These are phyloP conservation scores for Nemoura dubitans DNA, from an alignment of 2,888 invertebrate genomes.

Conservation along the genomic window DNA sequence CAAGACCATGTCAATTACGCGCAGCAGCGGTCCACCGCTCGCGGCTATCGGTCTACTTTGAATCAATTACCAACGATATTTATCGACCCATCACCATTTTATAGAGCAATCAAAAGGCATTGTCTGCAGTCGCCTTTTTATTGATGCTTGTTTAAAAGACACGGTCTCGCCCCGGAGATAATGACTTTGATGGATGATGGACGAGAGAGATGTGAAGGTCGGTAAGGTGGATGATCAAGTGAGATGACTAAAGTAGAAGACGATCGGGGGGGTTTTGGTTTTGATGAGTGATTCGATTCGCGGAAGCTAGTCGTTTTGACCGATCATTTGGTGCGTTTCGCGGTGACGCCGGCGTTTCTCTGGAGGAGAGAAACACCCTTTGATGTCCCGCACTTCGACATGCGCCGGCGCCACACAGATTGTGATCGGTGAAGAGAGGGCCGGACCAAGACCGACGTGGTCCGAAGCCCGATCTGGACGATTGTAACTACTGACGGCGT, in stretches of 20 bases:
- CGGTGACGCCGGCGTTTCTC: background rate
- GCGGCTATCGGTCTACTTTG: background rate
- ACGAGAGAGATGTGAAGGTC: background rate
- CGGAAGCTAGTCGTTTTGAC: background rate
- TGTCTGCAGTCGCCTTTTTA: conserved; percentile 7
- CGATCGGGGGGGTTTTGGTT: background rate
- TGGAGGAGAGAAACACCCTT: background rate
- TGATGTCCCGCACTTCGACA: background rate
- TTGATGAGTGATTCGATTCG: background rate
- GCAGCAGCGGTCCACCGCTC: background rate
- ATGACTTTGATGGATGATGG: conserved; percentile 12
- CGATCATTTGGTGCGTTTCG: background rate
- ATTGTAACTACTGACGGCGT: background rate
- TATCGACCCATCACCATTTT: conserved; percentile 7
- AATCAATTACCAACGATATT: conserved; percentile 7
- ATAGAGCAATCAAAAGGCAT: conserved; percentile 12
- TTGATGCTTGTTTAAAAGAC: conserved; percentile 12
- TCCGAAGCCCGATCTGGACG: background rate
- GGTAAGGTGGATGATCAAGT: background rate
- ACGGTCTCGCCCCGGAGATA: background rate
- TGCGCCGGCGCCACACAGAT: background rate
- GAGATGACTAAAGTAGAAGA: background rate
- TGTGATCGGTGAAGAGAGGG: background rate
- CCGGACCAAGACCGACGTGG: background rate
- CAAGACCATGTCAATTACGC: background rate